Evolutionary conservation across 2,797 vertebrate genomes (phyloP).

Genomic region (Percopsis omiscomaycus): DNA sequence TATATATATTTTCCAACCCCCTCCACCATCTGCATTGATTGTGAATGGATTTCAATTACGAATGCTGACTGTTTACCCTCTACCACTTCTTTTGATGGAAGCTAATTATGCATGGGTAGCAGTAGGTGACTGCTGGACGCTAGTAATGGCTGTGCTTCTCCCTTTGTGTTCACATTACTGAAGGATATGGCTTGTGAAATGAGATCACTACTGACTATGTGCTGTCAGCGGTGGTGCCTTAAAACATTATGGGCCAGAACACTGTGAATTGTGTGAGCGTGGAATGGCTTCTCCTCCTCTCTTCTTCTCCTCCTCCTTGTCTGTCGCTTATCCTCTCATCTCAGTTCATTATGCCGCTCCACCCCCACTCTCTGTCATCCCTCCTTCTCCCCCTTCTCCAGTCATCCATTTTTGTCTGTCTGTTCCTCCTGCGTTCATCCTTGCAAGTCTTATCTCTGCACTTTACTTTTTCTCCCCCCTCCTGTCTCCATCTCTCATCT

Average conservation of each 20-base stretch:
- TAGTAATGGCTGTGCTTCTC: slow-evolving; percentile 68
- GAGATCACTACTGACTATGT: slow-evolving; percentile 76
- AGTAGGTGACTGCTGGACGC: slow-evolving; percentile 64
- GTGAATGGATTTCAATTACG: slow-evolving; percentile 72
- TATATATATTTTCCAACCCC: background rate
- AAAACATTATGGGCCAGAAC: slow-evolving; percentile 79
- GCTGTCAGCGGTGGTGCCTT: slow-evolving; percentile 71
- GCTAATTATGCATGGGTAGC: slow-evolving; percentile 69
- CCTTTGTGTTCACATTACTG: slow-evolving; percentile 78
- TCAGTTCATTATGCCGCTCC: slow-evolving; percentile 24
- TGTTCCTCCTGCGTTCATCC: slow-evolving; percentile 13
- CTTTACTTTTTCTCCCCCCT: too few species aligned
- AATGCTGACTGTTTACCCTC: slow-evolving; percentile 71
- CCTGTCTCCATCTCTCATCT: slow-evolving; percentile 51
- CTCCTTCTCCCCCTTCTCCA: slow-evolving; percentile 13
- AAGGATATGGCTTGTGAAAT: slow-evolving; percentile 81
- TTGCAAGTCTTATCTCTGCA: background rate
- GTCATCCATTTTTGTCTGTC: slow-evolving; percentile 7
- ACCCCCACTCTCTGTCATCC: slow-evolving; percentile 34
- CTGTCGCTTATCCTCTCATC: slow-evolving; percentile 58
- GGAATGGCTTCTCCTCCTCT: slow-evolving; percentile 41
- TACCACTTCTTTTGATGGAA: slow-evolving; percentile 66
- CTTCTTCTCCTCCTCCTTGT: slow-evolving; percentile 34
- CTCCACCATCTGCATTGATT: slow-evolving; percentile 60
- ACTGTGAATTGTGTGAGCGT: slow-evolving; percentile 68